Conservation (phyloP, 2,113 vertebrate genomes). For the Synchiropus splendidus region DNA sequence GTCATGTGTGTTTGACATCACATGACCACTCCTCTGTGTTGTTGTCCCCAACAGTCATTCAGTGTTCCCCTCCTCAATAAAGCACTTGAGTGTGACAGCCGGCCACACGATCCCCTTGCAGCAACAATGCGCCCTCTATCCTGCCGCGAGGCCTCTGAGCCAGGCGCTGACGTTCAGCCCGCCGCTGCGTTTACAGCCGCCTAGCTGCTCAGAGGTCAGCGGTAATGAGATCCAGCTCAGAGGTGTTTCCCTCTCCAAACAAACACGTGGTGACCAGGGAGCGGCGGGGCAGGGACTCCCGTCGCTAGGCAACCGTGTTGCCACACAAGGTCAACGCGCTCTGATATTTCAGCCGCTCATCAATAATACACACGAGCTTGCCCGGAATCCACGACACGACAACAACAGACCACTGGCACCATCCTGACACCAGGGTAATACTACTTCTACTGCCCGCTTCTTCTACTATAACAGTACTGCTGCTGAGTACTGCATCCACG, state of each 20-base stretch:
- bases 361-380: background rate
- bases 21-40: conserved; percentile 20
- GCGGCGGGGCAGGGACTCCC: conserved; percentile 6
- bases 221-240: background rate
- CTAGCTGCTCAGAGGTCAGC: conserved; percentile 10
- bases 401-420: too few relatives aligned
- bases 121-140: conserved; percentile 14
- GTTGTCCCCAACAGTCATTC: conserved; percentile 25
- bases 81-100: conserved; percentile 5
- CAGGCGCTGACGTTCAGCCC: background rate
- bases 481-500: too few relatives aligned
- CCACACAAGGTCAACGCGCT: background rate
- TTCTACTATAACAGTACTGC: too few relatives aligned
- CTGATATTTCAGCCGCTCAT: background rate
- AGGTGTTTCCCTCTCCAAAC: conserved; percentile 16
- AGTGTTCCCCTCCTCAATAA: conserved; percentile 18
- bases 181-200: conserved; percentile 1
- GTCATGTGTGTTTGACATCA: conserved; percentile 18
- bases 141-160: background rate
- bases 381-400: conserved; percentile 8
- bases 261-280: background rate
- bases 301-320: conserved; percentile 3
- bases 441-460: too few relatives aligned
- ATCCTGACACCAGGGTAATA: too few relatives aligned
- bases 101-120: conserved; percentile 1